Evolutionary conservation across 2,888 invertebrate species (phyloP).

Genomic region (Piscicola geometra): DNA sequence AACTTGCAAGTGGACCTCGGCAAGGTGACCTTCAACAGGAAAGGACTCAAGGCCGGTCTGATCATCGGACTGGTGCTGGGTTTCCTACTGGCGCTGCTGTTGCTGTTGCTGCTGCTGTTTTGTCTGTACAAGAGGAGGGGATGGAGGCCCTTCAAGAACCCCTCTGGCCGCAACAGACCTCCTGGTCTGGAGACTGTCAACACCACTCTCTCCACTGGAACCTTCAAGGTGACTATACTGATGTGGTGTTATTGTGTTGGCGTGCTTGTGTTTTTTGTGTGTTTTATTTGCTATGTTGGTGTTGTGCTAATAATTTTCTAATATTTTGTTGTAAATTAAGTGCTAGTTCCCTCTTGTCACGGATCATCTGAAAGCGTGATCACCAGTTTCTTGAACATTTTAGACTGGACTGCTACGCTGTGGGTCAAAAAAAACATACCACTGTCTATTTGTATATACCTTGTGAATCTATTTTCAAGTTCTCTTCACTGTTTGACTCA

Average conservation of each 20-base stretch:
- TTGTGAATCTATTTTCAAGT: too few species aligned
- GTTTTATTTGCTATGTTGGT: not conserved
- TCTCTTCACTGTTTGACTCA: too few species aligned
- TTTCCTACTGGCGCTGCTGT: constrained; percentile 50
- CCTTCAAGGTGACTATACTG: too few species aligned
- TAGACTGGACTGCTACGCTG: too few species aligned
- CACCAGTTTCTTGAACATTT: too few species aligned
- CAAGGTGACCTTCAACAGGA: constrained; percentile 45
- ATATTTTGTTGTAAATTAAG: too few species aligned
- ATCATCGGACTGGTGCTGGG: constrained; percentile 51
- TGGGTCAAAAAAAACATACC: too few species aligned
- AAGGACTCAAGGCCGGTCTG: constrained; percentile 46
- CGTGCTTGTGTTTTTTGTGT: not conserved
- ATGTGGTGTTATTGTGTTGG: not conserved
- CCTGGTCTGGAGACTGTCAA: constrained; percentile 5
- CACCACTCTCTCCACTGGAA: not conserved
- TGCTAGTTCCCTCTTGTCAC: too few species aligned
- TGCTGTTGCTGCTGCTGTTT: constrained; percentile 49
- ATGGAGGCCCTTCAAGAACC: not conserved
- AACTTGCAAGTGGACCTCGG: constrained; percentile 46
- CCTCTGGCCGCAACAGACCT: not conserved
- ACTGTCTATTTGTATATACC: too few species aligned
- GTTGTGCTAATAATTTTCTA: too few species aligned
- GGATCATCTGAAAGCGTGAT: too few species aligned
- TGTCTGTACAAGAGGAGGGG: constrained; percentile 46